A percentile compares a stretch with the other conserved stretches of the same genome.
Evolutionary conservation across 2,797 vertebrate species (phyloP).

Genomic region (Paguma larvata): DNA sequence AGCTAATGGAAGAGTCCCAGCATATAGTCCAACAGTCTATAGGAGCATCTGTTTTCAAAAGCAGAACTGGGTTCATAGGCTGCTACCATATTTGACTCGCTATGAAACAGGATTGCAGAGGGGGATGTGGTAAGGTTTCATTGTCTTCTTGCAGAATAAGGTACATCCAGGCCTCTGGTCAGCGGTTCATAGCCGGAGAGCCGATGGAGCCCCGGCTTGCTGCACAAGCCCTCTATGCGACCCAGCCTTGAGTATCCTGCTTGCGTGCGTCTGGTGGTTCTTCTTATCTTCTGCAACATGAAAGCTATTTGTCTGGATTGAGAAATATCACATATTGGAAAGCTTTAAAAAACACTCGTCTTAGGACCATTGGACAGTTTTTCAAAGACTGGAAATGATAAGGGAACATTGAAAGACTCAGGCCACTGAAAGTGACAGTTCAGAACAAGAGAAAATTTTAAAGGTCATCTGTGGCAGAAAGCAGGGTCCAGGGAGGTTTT

Average conservation of each 20-base stretch:
- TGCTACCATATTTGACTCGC: neutral
- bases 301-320: slow-evolving; percentile 8
- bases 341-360: neutral
- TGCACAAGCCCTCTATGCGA: neutral
- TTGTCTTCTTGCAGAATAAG: neutral
- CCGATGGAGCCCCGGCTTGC: neutral
- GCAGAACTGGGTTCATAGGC: neutral
- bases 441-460: neutral
- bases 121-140: neutral
- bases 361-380: neutral
- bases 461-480: neutral
- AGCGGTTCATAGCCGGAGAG: neutral
- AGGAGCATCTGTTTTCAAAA: neutral
- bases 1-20: neutral
- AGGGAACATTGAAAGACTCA: neutral
- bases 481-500: neutral
- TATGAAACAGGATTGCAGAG: neutral
- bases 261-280: neutral
- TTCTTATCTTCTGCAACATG: neutral
- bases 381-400: neutral
- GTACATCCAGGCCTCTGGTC: neutral
- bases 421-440: neutral
- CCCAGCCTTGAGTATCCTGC: neutral
- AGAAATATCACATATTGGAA: neutral
- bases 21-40: neutral